phyloP scores from a whole-genome alignment of 2,113 vertebrate genomes.

The Sebastes schlegelii region DNA sequence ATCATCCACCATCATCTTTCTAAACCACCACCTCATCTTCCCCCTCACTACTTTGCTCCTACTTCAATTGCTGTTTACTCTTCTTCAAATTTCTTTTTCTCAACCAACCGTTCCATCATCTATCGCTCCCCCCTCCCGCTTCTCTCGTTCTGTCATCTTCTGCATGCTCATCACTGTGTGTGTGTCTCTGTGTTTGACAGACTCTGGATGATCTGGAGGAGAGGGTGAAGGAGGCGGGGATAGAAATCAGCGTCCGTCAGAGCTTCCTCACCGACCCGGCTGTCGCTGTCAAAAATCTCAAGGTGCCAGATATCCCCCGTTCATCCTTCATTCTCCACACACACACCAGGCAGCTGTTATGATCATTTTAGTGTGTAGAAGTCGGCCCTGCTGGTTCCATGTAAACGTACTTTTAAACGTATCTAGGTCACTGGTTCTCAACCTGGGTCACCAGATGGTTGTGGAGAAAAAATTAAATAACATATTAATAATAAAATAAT shows the following conservation, averaged over 20 bases:
- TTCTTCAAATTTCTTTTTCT: constrained; percentile 9
- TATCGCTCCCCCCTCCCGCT: not conserved
- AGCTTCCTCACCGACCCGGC: constrained; percentile 32
- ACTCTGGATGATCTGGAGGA: constrained; percentile 33
- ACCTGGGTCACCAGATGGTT: too few species aligned
- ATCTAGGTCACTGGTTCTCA: too few species aligned
- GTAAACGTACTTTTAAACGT: too few species aligned
- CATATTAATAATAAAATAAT: too few species aligned
- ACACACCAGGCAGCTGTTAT: not conserved
- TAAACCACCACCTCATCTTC: constrained; percentile 10
- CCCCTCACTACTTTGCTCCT: not conserved
- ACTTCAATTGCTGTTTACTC: constrained; percentile 16
- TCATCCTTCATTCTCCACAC: not conserved
- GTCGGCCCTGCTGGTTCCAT: too few species aligned
- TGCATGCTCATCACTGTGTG: not conserved
- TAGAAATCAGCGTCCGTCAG: constrained; percentile 41
- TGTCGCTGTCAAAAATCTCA: constrained; percentile 40
- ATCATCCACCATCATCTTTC: constrained; percentile 9
- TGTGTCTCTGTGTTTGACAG: constrained; percentile 28
- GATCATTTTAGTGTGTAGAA: too few species aligned
- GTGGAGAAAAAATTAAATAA: too few species aligned
- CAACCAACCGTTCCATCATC: not conserved
- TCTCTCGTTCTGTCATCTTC: not conserved
- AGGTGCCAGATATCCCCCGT: not conserved
- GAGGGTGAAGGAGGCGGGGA: constrained; percentile 32